A percentile compares a stretch with the other conserved stretches of the same genome.
These are phyloP conservation scores for Eclectus roratus DNA, from an alignment of 2,113 vertebrate species.

Conservation along the genomic window DNA sequence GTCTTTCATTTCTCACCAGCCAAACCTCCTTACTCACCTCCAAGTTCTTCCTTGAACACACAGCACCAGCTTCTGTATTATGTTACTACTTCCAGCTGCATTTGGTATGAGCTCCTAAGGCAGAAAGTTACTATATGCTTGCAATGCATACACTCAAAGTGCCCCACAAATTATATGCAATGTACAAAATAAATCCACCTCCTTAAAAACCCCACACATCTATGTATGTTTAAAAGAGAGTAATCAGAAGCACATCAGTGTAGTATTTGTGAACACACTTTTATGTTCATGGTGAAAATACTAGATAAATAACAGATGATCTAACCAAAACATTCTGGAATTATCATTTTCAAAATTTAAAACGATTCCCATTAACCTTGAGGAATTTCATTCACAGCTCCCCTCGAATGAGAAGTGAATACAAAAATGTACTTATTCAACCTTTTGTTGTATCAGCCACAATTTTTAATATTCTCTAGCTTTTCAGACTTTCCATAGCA, in stretches of 20 bases:
- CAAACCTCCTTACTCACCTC: not conserved
- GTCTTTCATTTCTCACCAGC: not conserved
- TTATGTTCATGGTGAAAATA: not conserved
- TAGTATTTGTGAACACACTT: not conserved
- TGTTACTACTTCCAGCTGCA: fast-evolving
- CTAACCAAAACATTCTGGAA: not conserved
- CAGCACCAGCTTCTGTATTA: not conserved
- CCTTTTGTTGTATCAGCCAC: not conserved
- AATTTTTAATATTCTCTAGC: not conserved
- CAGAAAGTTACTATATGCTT: not conserved
- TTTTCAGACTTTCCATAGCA: not conserved
- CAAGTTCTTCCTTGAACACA: not conserved
- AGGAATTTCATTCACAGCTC: not conserved
- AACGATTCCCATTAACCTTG: not conserved
- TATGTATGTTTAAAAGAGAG: not conserved
- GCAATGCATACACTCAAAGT: fast-evolving
- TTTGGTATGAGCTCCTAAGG: not conserved
- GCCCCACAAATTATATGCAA: not conserved
- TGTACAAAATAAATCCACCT: not conserved
- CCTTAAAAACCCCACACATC: not conserved
- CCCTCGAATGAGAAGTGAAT: not conserved
- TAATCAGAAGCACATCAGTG: not conserved
- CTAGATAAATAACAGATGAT: not conserved
- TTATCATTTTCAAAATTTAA: not conserved
- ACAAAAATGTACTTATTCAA: not conserved